Evolutionary conservation across 2,113 vertebrate genomes (phyloP).

Genomic region (Jaculus jaculus): DNA sequence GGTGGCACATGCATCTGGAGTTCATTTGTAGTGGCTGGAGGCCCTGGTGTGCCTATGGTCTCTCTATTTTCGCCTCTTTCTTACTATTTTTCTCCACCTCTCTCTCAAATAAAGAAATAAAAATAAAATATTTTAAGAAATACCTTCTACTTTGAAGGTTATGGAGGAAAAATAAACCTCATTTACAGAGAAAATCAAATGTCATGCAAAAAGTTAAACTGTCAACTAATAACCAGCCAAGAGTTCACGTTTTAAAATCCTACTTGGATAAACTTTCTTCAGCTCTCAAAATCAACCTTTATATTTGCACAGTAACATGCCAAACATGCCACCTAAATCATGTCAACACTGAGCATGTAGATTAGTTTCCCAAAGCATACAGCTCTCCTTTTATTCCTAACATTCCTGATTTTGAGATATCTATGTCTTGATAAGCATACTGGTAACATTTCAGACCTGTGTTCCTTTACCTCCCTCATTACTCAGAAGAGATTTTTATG

Average conservation of each 20-base stretch:
- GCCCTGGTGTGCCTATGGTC: no score
- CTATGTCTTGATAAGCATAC: not conserved
- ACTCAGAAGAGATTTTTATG: not conserved
- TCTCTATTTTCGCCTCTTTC: no score
- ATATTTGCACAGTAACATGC: slow-evolving; percentile 3
- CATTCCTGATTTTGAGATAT: not conserved
- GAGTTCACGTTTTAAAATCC: not conserved
- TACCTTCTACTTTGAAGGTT: slow-evolving; percentile 27
- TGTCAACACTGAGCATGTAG: not conserved
- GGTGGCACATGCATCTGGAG: no score
- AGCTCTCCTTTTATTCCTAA: not conserved
- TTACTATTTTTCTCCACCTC: no score
- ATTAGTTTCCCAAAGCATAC: not conserved
- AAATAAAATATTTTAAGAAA: not conserved
- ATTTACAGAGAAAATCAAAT: slow-evolving; percentile 34
- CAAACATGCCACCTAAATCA: not conserved
- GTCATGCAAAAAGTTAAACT: slow-evolving; percentile 1
- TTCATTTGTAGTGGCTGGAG: no score
- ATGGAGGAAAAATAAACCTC: slow-evolving; percentile 32
- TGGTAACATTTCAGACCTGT: not conserved
- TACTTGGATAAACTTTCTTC: not conserved
- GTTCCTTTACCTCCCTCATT: not conserved
- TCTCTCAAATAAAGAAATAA: no score
- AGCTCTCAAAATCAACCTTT: slow-evolving; percentile 12
- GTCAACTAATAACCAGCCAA: slow-evolving; percentile 18